Evolutionary conservation across 2,797 vertebrate species (phyloP).

Genomic region (Argentina silus): DNA sequence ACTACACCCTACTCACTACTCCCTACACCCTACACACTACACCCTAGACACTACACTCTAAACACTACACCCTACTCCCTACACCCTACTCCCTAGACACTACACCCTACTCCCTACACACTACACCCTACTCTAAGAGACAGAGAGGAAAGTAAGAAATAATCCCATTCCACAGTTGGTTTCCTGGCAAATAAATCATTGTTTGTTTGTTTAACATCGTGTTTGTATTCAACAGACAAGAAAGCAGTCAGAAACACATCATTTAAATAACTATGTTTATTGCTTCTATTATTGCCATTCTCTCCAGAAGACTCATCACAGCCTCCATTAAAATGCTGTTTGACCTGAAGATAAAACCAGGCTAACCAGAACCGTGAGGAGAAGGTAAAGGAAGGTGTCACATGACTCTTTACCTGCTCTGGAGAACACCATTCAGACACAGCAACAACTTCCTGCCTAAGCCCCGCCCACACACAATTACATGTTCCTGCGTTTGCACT

Average conservation of each 20-base stretch:
- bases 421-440: background rate
- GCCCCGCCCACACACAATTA: constrained; percentile 9
- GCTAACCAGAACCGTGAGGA: constrained; percentile 4
- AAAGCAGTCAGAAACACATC: background rate
- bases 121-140: too few relatives aligned
- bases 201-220: too few relatives aligned
- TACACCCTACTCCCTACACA: too few relatives aligned
- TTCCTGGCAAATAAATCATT: too few relatives aligned
- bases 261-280: constrained; percentile 57
- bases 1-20: too few relatives aligned
- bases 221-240: background rate
- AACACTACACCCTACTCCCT: too few relatives aligned
- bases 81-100: too few relatives aligned
- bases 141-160: too few relatives aligned
- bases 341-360: constrained; percentile 19
- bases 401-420: constrained; percentile 10
- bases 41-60: too few relatives aligned
- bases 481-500: constrained; percentile 11
- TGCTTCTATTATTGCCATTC: constrained; percentile 53
- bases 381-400: constrained; percentile 30
- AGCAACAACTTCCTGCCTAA: constrained; percentile 5
- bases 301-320: constrained; percentile 43
- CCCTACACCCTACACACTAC: too few relatives aligned
- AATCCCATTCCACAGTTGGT: too few relatives aligned
- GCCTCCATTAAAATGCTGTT: constrained; percentile 37